phyloP scores from a whole-genome alignment of 2,797 vertebrate species.

The Anomalospiza imberbis region DNA sequence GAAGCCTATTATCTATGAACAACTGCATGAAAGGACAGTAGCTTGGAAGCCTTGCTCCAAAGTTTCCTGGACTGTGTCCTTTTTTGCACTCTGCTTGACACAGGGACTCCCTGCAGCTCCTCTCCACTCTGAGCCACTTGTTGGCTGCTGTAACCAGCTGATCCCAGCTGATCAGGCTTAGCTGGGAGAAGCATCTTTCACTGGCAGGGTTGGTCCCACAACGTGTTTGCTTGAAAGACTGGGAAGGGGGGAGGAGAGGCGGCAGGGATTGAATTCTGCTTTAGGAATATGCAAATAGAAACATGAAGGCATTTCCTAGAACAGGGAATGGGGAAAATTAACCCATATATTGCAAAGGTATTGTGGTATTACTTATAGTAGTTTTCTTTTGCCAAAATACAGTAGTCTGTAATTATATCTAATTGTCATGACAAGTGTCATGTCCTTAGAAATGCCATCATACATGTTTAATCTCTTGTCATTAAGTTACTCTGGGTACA shows the following conservation, averaged over 20 bases:
- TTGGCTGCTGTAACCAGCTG: not conserved
- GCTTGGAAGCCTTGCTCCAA: not conserved
- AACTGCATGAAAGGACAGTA: not conserved
- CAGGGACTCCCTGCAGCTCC: not conserved
- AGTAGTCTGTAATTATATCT: not conserved
- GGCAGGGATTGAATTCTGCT: not conserved
- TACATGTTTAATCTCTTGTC: not conserved
- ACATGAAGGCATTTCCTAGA: not conserved
- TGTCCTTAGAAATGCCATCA: not conserved
- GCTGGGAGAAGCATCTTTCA: not conserved
- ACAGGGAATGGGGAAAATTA: not conserved
- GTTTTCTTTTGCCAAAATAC: not conserved
- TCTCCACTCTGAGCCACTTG: not conserved
- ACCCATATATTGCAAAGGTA: not conserved
- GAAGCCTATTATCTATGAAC: not conserved
- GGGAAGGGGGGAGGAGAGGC: not conserved
- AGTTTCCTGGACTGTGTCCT: not conserved
- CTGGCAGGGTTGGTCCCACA: not conserved
- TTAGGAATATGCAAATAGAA: not conserved
- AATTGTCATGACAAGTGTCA: not conserved
- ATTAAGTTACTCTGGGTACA: not conserved
- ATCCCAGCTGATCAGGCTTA: conserved; percentile 27
- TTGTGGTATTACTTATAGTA: not conserved
- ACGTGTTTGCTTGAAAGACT: not conserved
- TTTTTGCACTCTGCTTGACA: not conserved